phyloP scores from a whole-genome alignment of 2,113 vertebrate genomes.

The Calyptommatus sinebrachiatus region DNA sequence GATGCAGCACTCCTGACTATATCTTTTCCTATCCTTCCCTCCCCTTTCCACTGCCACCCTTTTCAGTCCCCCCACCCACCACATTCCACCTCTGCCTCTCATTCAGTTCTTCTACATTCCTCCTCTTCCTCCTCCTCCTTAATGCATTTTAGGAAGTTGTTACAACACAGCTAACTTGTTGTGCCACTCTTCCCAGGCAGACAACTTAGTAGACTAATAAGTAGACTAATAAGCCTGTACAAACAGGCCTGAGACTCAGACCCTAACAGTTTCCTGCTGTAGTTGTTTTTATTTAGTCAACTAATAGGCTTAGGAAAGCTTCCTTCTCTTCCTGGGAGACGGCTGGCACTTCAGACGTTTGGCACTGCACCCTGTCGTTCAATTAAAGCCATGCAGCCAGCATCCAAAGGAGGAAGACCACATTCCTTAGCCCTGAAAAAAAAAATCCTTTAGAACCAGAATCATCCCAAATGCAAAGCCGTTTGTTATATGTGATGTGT shows the following conservation, averaged over 20 bases:
- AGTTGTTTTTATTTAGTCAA: not conserved
- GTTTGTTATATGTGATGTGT: not conserved
- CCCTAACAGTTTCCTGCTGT: not conserved
- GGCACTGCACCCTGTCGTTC: not conserved
- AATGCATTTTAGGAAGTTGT: too few relatives aligned
- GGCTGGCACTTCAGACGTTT: not conserved
- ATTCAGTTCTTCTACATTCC: too few relatives aligned
- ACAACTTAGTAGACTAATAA: too few relatives aligned
- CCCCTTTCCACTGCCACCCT: too few relatives aligned
- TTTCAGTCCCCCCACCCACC: too few relatives aligned
- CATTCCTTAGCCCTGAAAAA: not conserved
- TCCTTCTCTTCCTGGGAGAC: not conserved
- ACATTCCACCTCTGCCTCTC: too few relatives aligned
- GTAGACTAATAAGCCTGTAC: too few relatives aligned
- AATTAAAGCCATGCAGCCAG: not conserved
- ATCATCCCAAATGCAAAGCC: not conserved
- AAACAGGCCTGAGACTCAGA: not conserved
- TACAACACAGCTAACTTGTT: too few relatives aligned
- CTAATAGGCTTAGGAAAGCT: not conserved
- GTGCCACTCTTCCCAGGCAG: too few relatives aligned
- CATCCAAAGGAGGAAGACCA: not conserved
- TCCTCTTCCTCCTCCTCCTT: too few relatives aligned
- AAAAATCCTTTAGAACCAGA: not conserved
- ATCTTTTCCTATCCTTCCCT: too few relatives aligned
- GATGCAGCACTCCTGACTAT: too few relatives aligned